Evolutionary conservation across 2,113 vertebrate genomes (phyloP).

Genomic region (Clinocottus analis): DNA sequence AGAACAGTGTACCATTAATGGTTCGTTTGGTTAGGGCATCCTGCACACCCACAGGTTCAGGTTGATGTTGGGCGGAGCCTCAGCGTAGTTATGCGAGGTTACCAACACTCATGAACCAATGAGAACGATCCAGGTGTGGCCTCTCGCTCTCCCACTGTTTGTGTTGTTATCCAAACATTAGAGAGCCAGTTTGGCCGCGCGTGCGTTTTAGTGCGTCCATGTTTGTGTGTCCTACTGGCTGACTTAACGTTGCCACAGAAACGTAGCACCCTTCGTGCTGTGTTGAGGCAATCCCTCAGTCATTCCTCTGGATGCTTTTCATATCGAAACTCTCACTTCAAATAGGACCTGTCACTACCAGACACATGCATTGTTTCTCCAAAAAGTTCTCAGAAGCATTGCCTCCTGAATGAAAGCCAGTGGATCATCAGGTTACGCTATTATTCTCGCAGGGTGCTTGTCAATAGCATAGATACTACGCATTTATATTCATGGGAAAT

Average conservation of each 20-base stretch:
- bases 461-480: not conserved
- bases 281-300: not conserved
- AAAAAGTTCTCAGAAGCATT: conserved; percentile 15
- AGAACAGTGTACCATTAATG: not conserved
- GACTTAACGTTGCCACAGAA: too few species aligned
- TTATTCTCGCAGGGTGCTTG: conserved; percentile 22
- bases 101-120: not conserved
- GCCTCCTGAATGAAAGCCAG: conserved; percentile 16
- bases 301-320: not conserved
- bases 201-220: too few species aligned
- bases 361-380: not conserved
- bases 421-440: conserved; percentile 3
- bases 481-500: conserved; percentile 23
- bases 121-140: not conserved
- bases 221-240: too few species aligned
- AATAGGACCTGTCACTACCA: conserved; percentile 9
- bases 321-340: not conserved
- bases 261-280: too few species aligned
- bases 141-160: too few species aligned
- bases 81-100: not conserved
- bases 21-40: not conserved
- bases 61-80: not conserved
- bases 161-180: too few species aligned
- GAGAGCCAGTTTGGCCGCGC: too few species aligned
- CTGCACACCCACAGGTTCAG: not conserved